Evolutionary conservation across 2,797 vertebrate species (phyloP), one percentile per base, ranked within the genome.

Genomic region (Melanotaenia parkinsoni): DNA sequence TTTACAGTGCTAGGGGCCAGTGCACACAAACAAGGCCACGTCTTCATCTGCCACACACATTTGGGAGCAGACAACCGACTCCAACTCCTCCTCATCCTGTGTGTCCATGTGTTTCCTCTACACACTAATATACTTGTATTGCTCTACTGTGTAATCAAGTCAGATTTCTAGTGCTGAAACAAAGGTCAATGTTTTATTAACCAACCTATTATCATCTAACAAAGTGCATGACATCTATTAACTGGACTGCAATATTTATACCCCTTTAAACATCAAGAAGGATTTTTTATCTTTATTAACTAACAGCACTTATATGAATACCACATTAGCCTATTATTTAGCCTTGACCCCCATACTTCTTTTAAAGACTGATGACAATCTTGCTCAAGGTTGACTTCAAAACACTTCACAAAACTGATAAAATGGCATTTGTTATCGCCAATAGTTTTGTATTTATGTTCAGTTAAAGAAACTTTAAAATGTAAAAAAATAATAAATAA

Each of bases 31-130:
- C 83, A 90, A 83, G 84, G 81, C 84, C 74, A 79, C 74, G 86
- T 76, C 88, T 88, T 90, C 88, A 92, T 92, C 88, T 92, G 89
- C 81, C 82, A 82, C 85, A 86, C 90, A 91, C 86, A 89, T 83
- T 92, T 75, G 40, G 74, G 64, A 80, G 57, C 72, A 81, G 74
- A 70, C 75, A 83, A 80, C 54, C 72, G 47, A 74, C 81, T 68
- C 53, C 30, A 53, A 51, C 53, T 58, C 50, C 37, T 76, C 59
- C 14, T 51, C 63, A 60, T n/a, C 45, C 20, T 38, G 32, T 68
- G 56, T 47, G 3, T 47, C 35, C 20, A 4, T 65, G 38, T 65
- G 22, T 58, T 72, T 65, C 30, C 50, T 81, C 11, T 28, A 43
- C 26, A 54, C 32, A 57, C 20, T 37, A 59, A 78, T 63, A 64